Evolutionary conservation across 2,888 invertebrate genomes (phyloP).

Genomic region (Villa cingulata): DNA sequence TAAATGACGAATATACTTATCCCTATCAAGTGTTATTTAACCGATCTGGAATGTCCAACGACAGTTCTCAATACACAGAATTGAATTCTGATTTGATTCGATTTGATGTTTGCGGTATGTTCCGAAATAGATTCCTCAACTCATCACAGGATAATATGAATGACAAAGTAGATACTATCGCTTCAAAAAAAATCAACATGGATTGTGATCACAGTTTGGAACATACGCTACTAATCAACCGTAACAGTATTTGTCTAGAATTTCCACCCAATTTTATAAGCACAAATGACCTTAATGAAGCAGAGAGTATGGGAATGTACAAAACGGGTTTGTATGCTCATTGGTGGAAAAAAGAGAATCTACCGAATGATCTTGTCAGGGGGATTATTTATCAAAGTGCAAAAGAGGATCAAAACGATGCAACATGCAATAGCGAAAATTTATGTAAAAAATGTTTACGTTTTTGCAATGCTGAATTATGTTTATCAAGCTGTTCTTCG

Average conservation of each 20-base stretch:
- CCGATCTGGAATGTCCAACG: conserved; percentile 16
- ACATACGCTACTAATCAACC: conserved; percentile 24
- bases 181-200: not conserved
- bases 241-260: conserved; percentile 28
- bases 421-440: not conserved
- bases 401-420: not conserved
- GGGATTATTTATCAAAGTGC: conserved; percentile 22
- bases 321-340: conserved; percentile 78
- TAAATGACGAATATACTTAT: conserved; percentile 11
- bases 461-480: not conserved
- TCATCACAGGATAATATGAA: conserved; percentile 12
- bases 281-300: not conserved
- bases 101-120: conserved; percentile 34
- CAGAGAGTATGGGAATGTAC: conserved; percentile 37
- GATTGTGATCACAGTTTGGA: conserved; percentile 15
- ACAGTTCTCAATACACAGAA: conserved; percentile 10
- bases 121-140: conserved; percentile 30
- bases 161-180: conserved; percentile 4
- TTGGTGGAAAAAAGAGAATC: conserved; percentile 84
- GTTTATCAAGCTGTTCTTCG: conserved; percentile 4
- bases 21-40: conserved; percentile 9
- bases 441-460: not conserved
- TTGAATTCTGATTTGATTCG: conserved; percentile 22
- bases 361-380: conserved; percentile 52
- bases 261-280: conserved; percentile 9